Conservation (phyloP, 35 echinoderm and acorn worm species). For the Patiria miniata region DNA sequence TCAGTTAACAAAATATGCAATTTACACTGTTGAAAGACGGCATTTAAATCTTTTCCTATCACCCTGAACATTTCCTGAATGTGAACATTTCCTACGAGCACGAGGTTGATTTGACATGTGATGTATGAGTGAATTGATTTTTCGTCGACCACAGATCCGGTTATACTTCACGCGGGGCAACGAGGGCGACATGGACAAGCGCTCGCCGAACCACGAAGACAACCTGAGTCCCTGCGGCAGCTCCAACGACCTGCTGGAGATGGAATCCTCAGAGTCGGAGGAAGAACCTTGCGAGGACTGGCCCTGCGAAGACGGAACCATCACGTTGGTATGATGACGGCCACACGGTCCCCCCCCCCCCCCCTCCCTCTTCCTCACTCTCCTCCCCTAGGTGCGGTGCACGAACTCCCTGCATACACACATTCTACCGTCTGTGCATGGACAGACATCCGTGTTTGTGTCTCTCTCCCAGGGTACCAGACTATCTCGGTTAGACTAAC, state of each 20-base stretch:
- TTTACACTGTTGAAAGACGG: too few species aligned
- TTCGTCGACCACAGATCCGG: conserved; percentile 23
- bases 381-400: too few species aligned
- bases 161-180: conserved; percentile 38
- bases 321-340: conserved; percentile 61
- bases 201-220: conserved; percentile 2
- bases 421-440: too few species aligned
- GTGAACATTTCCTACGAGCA: too few species aligned
- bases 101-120: too few species aligned
- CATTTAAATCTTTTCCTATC: too few species aligned
- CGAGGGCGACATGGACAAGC: background rate
- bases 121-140: background rate
- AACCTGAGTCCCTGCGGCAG: conserved; percentile 53
- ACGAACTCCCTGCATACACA: too few species aligned
- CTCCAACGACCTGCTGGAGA: conserved; percentile 54
- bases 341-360: background rate
- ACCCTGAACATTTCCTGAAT: too few species aligned
- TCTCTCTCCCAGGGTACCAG: too few species aligned
- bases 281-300: conserved; percentile 22
- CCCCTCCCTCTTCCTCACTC: background rate
- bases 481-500: too few species aligned
- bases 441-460: too few species aligned
- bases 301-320: conserved; percentile 23
- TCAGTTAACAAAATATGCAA: too few species aligned
- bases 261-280: conserved; percentile 25